These are phyloP conservation scores for Onychostoma macrolepis DNA, from an alignment of 2,113 vertebrate species.

Conservation along the genomic window DNA sequence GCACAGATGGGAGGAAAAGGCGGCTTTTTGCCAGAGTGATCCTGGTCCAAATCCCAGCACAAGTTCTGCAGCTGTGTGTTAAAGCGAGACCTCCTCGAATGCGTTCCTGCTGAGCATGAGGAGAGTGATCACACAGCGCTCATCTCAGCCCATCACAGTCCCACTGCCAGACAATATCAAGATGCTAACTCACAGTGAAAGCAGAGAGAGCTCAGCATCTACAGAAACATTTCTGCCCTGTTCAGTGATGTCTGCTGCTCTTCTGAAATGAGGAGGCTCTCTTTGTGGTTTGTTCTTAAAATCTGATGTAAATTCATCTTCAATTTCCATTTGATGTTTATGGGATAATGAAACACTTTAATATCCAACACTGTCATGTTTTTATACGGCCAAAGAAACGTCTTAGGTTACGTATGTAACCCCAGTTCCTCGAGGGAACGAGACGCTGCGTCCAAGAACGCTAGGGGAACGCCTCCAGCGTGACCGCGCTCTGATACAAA, in stretches of 20 bases:
- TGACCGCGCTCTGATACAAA: no score
- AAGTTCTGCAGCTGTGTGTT: constrained; percentile 69
- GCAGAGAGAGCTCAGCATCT: not conserved
- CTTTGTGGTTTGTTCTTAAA: not conserved
- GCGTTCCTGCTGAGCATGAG: constrained; percentile 2
- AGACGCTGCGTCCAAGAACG: no score
- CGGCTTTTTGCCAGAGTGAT: constrained; percentile 63
- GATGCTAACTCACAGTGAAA: constrained; percentile 11
- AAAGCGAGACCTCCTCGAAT: constrained; percentile 58
- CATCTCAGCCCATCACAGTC: not conserved
- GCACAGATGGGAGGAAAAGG: constrained; percentile 67
- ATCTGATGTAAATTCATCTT: not conserved
- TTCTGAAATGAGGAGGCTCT: not conserved
- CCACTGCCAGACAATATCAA: not conserved
- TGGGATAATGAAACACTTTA: not conserved
- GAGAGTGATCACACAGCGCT: not conserved
- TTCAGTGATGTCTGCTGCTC: not conserved
- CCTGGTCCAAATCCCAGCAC: constrained; percentile 63
- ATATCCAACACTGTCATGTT: not conserved
- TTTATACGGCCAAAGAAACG: not conserved
- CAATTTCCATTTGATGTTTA: not conserved
- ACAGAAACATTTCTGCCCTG: not conserved
- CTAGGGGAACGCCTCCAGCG: no score
- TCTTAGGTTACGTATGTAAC: no score
- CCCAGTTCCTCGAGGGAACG: no score